These are phyloP conservation scores for Scolopax mira DNA, from an alignment of 2,113 vertebrate species.

Conservation along the genomic window DNA sequence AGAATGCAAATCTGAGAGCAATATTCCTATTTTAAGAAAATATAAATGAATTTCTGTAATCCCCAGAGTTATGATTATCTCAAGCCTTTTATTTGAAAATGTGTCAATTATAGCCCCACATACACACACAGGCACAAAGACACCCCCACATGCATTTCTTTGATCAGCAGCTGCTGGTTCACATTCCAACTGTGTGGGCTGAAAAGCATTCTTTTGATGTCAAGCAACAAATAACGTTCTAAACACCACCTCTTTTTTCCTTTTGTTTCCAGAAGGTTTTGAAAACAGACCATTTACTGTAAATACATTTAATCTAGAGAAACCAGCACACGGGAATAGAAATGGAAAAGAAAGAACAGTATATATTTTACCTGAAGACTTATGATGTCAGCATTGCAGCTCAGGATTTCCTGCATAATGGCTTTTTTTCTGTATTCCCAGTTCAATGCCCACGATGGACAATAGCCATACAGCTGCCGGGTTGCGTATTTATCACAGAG, in stretches of 20 bases:
- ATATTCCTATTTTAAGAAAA: slow-evolving; percentile 21
- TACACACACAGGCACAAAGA: background rate
- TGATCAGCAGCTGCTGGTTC: slow-evolving; percentile 47
- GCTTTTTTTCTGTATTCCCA: slow-evolving; percentile 99
- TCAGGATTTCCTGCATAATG: slow-evolving; percentile 97
- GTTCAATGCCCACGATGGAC: slow-evolving; percentile 94
- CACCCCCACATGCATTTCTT: slow-evolving; percentile 12
- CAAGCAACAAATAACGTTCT: slow-evolving; percentile 17
- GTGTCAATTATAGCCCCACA: slow-evolving; percentile 25
- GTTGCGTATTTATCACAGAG: slow-evolving; percentile 98
- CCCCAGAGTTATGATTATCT: slow-evolving; percentile 48
- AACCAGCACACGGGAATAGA: background rate
- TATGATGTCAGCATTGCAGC: slow-evolving; percentile 94
- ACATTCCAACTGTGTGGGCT: background rate
- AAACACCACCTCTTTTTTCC: background rate
- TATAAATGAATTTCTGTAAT: slow-evolving; percentile 34
- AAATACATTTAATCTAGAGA: background rate
- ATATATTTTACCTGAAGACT: slow-evolving; percentile 88
- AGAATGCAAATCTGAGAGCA: slow-evolving; percentile 20
- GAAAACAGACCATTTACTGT: background rate
- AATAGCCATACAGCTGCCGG: slow-evolving; percentile 96
- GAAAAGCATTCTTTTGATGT: slow-evolving; percentile 50
- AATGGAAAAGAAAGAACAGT: background rate
- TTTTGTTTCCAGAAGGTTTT: slow-evolving; percentile 22
- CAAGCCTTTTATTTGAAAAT: slow-evolving; percentile 33